These are phyloP conservation scores for Salarias fasciatus DNA, from an alignment of 2,797 vertebrate species.

Conservation along the genomic window DNA sequence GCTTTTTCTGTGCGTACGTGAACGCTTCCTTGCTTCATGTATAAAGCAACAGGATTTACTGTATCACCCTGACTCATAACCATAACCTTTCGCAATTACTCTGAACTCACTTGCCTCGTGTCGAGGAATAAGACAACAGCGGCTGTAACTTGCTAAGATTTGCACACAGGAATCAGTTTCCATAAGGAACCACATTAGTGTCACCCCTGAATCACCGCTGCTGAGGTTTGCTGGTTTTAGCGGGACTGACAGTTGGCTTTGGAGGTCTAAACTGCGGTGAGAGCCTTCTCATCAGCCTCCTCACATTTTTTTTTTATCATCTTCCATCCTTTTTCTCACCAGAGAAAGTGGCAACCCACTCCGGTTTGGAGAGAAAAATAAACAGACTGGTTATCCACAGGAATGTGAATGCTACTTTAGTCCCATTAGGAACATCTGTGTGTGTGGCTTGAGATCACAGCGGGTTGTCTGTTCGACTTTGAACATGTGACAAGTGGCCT, in stretches of 20 bases:
- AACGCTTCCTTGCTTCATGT: conserved; percentile 32
- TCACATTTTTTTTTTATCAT: conserved; percentile 51
- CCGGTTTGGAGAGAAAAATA: conserved; percentile 74
- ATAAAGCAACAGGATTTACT: conserved; percentile 73
- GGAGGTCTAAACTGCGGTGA: conserved; percentile 57
- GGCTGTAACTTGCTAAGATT: conserved; percentile 49
- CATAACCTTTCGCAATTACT: conserved; percentile 71
- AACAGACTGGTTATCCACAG: conserved; percentile 80
- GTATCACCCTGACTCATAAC: conserved; percentile 72
- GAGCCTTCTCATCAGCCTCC: conserved; percentile 59
- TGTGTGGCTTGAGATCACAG: conserved; percentile 78
- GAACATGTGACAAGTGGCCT: conserved; percentile 75
- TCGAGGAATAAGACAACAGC: conserved; percentile 35
- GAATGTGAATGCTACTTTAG: conserved; percentile 81
- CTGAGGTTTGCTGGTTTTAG: conserved; percentile 52
- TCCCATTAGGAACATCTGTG: conserved; percentile 83
- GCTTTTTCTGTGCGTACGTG: conserved; percentile 37
- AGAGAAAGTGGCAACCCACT: conserved; percentile 73
- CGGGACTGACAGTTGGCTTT: conserved; percentile 57
- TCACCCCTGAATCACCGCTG: conserved; percentile 60
- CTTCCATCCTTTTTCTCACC: conserved; percentile 70
- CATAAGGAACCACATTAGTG: conserved; percentile 64
- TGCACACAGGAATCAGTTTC: conserved; percentile 62
- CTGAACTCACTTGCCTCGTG: conserved; percentile 48
- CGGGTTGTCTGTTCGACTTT: conserved; percentile 69